Evolutionary conservation across 1,140 invertebrate species (phyloP).

Genomic region (Catajapyx aquilonaris): DNA sequence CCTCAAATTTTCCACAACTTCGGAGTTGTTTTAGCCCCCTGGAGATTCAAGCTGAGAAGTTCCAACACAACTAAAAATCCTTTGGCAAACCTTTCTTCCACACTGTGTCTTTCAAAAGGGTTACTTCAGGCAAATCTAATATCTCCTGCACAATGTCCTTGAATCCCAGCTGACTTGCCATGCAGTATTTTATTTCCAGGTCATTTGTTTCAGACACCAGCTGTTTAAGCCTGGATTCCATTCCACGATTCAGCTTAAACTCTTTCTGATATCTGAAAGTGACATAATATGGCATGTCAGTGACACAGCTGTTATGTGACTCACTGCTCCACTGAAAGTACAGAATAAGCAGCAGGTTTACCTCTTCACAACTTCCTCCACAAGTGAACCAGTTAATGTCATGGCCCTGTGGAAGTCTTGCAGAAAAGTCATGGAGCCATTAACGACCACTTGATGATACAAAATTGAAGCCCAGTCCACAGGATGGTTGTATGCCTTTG

Average conservation of each 20-base stretch:
- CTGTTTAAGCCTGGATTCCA: too few species aligned
- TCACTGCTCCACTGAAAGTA: too few species aligned
- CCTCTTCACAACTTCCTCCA: slow-evolving; percentile 34
- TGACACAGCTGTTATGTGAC: too few species aligned
- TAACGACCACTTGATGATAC: slow-evolving; percentile 36
- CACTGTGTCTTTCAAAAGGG: not conserved
- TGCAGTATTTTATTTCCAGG: slow-evolving; percentile 7
- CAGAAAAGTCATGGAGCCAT: slow-evolving; percentile 35
- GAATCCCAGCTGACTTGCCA: slow-evolving; percentile 5
- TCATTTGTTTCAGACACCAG: too few species aligned
- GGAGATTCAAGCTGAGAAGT: too few species aligned
- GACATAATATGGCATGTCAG: too few species aligned
- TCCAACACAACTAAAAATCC: too few species aligned
- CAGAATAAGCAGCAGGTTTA: too few species aligned
- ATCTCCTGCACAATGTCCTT: slow-evolving; percentile 6
- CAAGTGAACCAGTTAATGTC: slow-evolving; percentile 27
- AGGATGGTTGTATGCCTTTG: slow-evolving; percentile 37
- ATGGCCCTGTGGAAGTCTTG: slow-evolving; percentile 31
- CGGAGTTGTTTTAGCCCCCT: too few species aligned
- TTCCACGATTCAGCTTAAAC: too few species aligned
- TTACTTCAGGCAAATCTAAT: not conserved
- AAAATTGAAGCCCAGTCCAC: slow-evolving; percentile 38
- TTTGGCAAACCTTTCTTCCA: not conserved
- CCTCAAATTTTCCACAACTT: too few species aligned
- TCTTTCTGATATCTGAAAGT: too few species aligned